A percentile compares a stretch with the other conserved stretches of the same genome.
These are phyloP conservation scores for Merops nubicus DNA, from an alignment of 2,113 vertebrate species.

Conservation along the genomic window DNA sequence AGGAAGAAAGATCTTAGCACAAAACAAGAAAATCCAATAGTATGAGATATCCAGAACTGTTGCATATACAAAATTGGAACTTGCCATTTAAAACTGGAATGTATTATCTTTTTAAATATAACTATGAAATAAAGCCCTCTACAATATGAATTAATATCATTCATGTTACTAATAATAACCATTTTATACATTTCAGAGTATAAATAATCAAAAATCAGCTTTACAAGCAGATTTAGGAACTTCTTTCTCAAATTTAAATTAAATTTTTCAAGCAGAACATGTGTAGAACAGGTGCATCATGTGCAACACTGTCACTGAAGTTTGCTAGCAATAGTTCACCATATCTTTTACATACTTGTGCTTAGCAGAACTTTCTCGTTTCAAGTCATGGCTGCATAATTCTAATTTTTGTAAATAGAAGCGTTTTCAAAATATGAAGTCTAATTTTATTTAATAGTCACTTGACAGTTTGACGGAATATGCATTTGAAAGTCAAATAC, in stretches of 20 bases:
- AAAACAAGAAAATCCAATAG: not conserved
- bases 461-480: constrained; percentile 39
- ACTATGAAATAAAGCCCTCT: not conserved
- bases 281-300: not conserved
- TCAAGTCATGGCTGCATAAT: constrained; percentile 39
- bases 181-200: not conserved
- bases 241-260: not conserved
- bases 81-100: not conserved
- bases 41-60: not conserved
- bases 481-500: constrained; percentile 71
- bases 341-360: not conserved
- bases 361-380: constrained; percentile 29
- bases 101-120: not conserved
- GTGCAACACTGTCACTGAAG: not conserved
- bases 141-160: rapidly evolving
- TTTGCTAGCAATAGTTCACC: not conserved
- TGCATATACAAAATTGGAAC: not conserved
- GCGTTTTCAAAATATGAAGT: constrained; percentile 55
- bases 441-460: constrained; percentile 71
- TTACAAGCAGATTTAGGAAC: not conserved
- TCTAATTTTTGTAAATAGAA: constrained; percentile 52
- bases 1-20: not conserved
- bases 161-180: not conserved
- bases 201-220: not conserved
- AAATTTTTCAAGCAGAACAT: not conserved